A percentile compares a stretch with the other conserved stretches of the same genome.
phyloP scores from a whole-genome alignment of 1,140 invertebrate species.

The Stenopsyche tienmushanensis region DNA sequence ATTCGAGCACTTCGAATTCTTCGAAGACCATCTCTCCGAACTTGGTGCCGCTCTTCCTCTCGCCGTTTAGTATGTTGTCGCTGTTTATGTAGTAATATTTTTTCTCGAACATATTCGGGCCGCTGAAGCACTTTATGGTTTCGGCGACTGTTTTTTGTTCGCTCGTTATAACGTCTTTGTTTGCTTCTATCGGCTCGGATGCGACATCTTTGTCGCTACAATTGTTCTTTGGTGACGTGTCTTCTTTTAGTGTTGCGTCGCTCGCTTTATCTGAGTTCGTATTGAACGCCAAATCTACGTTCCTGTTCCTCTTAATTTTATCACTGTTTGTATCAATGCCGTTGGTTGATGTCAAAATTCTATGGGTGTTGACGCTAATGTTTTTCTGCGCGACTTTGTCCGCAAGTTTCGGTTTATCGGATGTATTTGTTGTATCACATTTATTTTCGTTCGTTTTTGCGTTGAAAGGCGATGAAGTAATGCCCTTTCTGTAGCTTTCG shows the following conservation, averaged over 20 bases:
- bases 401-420: slow-evolving; percentile 42
- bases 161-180: slow-evolving; percentile 27
- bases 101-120: slow-evolving; percentile 50
- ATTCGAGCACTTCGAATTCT: slow-evolving; percentile 71
- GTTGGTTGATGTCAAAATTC: slow-evolving; percentile 29
- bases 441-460: slow-evolving; percentile 45
- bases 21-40: slow-evolving; percentile 82
- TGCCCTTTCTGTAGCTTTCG: slow-evolving; percentile 54
- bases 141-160: slow-evolving; percentile 35
- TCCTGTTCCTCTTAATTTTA: slow-evolving; percentile 48
- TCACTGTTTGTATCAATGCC: slow-evolving; percentile 7
- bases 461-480: slow-evolving; percentile 49
- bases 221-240: slow-evolving; percentile 38
- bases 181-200: slow-evolving; percentile 43
- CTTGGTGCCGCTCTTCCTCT: slow-evolving; percentile 54
- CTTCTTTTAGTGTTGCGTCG: too few species aligned
- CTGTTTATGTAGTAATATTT: slow-evolving; percentile 55
- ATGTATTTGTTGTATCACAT: slow-evolving; percentile 23
- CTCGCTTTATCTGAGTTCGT: slow-evolving; percentile 43
- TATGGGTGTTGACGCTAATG: slow-evolving; percentile 43
- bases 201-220: slow-evolving; percentile 12
- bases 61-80: slow-evolving; percentile 34
- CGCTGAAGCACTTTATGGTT: slow-evolving; percentile 40
- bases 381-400: slow-evolving; percentile 40
- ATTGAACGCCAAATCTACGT: slow-evolving; percentile 50